Evolutionary conservation across 1,140 invertebrate genomes (phyloP).

Genomic region (Druon quercuslanigerum): DNA sequence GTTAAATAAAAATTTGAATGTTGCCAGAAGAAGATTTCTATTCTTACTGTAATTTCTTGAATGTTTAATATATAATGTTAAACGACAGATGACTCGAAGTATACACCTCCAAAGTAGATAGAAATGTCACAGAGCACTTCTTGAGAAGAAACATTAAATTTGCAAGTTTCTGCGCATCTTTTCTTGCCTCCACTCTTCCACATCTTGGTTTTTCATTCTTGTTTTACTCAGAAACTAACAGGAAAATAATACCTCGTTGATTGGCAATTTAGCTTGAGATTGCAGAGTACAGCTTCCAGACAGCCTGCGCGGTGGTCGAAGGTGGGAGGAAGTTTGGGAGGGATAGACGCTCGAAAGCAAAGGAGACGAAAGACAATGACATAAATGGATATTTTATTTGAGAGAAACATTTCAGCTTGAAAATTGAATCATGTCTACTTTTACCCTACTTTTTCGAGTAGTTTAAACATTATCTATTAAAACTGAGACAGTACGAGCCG

Average conservation of each 20-base stretch:
- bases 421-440: background rate
- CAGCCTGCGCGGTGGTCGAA: background rate
- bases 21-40: no score
- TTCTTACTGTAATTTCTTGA: no score
- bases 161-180: slow-evolving; percentile 17
- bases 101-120: background rate
- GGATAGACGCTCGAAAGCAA: background rate
- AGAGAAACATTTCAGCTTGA: background rate
- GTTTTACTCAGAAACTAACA: slow-evolving; percentile 59
- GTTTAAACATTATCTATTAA: no score
- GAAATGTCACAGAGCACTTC: background rate
- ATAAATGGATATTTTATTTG: background rate
- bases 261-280: slow-evolving; percentile 70
- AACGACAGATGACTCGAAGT: background rate
- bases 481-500: no score
- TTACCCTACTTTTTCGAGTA: no score
- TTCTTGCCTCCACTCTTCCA: slow-evolving; percentile 1
- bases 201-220: slow-evolving; percentile 43
- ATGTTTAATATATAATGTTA: background rate
- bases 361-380: slow-evolving; percentile 2
- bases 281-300: slow-evolving; percentile 53
- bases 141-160: slow-evolving; percentile 8
- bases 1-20: background rate
- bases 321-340: background rate
- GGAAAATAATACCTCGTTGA: slow-evolving; percentile 71